Evolutionary conservation across 1,140 invertebrate genomes (phyloP), one percentile per base, ranked within the genome.

Genomic region (Drosophila auraria): DNA sequence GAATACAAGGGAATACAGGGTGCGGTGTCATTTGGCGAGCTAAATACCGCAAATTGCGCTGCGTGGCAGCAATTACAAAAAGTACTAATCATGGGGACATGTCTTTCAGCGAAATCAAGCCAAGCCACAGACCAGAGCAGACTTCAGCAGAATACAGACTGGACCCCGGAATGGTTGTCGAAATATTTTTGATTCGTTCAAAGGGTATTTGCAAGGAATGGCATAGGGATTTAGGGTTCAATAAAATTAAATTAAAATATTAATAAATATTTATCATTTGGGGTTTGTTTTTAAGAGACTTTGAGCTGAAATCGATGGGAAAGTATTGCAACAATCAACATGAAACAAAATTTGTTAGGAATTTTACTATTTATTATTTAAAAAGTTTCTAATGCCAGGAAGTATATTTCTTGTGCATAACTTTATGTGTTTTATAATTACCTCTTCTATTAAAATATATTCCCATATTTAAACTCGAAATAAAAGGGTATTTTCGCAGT

Each of bases 11-110:
- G 33, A 5, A 38, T 38, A 23, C 17, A 33, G 51, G 54, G 54
- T 70, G 66, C 47, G 78, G 70, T 82, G 84, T 89, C 74, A 89
- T 84, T 89, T 89, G 77, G 74, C 50, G 81, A 33, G 66, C 84
- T 89, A 89, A 89, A 89, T 79, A 89, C 84, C 84, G 33, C 84
- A 89, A 89, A 89, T 89, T 84, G 84, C 81, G 74, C 81, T 84
- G 78, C 80, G 66, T 89, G 75, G 78, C 78, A 63, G 81, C 84
- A 89, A 89, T 89, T 89, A 89, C 86, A 84, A 87, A 84, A 82
- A 87, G 80, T 78, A 82, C 80, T 87, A 87, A 87, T 87, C 77
- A 87, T 82, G 80, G 54, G 59, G 69, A 80, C 77, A 74, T 66
- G 70, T 65, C 80, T 83, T 73, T 66, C 51, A 81, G 78, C 78